Evolutionary conservation across 2,113 vertebrate genomes (phyloP).

Genomic region (Athene noctua): DNA sequence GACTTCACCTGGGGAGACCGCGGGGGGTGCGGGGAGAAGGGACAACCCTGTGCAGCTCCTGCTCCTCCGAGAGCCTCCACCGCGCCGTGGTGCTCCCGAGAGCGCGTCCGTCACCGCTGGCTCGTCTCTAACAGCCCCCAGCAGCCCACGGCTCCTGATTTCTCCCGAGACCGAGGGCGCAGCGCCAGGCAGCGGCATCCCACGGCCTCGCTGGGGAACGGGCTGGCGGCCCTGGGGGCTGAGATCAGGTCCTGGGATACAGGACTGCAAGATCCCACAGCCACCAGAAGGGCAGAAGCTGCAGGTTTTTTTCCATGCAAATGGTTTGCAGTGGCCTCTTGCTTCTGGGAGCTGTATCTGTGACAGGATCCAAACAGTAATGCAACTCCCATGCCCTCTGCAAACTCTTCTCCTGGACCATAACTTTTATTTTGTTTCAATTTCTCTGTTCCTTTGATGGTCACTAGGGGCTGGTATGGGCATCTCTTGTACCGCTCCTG

Average conservation of each 20-base stretch:
- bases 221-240: accelerated
- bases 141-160: background rate
- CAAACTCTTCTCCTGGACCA: background rate
- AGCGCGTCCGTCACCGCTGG: background rate
- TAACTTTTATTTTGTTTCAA: background rate
- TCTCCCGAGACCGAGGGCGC: background rate
- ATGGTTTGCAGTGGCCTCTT: background rate
- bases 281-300: background rate
- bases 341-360: background rate
- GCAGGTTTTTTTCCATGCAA: background rate
- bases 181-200: background rate
- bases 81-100: background rate
- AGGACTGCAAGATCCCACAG: background rate
- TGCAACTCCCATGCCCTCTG: background rate
- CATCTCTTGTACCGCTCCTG: background rate
- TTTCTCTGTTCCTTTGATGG: background rate
- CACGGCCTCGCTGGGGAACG: background rate
- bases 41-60: accelerated
- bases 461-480: background rate
- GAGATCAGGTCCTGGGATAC: background rate
- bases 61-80: background rate
- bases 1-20: too few relatives aligned
- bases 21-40: accelerated
- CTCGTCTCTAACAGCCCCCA: too few relatives aligned
- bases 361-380: background rate